A percentile compares a stretch with the other conserved stretches of the same genome.
These are phyloP conservation scores for Carassius gibelio DNA, from an alignment of 2,113 vertebrate species.

Conservation along the genomic window DNA sequence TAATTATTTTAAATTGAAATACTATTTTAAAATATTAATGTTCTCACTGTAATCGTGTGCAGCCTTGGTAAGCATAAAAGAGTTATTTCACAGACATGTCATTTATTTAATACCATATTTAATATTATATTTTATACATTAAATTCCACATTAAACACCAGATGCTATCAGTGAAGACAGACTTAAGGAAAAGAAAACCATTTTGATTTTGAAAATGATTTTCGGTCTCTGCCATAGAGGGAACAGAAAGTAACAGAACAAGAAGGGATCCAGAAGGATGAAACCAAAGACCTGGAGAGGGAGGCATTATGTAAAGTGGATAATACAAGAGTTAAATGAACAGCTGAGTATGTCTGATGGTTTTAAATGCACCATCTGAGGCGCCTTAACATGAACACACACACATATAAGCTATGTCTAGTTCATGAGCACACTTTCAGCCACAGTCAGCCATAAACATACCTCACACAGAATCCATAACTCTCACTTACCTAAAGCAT, in stretches of 20 bases:
- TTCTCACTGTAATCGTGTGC: too few species aligned
- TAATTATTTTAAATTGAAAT: neutral
- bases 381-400: constrained; percentile 1
- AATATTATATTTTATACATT: too few species aligned
- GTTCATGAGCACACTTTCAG: neutral
- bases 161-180: too few species aligned
- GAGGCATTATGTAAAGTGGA: constrained; percentile 52
- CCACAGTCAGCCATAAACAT: neutral
- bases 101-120: too few species aligned
- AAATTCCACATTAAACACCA: too few species aligned
- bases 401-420: neutral
- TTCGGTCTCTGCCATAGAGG: neutral
- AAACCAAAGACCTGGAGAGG: neutral
- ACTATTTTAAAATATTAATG: neutral
- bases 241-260: constrained; percentile 48
- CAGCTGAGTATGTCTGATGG: constrained; percentile 43
- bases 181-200: too few species aligned
- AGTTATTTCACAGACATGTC: too few species aligned
- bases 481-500: neutral
- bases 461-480: neutral
- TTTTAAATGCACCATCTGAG: constrained; percentile 45
- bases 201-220: neutral
- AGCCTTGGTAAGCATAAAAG: too few species aligned
- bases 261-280: constrained; percentile 37
- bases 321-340: constrained; percentile 56